phyloP scores from a whole-genome alignment of 2,888 invertebrate genomes.

The Parnassius apollo region DNA sequence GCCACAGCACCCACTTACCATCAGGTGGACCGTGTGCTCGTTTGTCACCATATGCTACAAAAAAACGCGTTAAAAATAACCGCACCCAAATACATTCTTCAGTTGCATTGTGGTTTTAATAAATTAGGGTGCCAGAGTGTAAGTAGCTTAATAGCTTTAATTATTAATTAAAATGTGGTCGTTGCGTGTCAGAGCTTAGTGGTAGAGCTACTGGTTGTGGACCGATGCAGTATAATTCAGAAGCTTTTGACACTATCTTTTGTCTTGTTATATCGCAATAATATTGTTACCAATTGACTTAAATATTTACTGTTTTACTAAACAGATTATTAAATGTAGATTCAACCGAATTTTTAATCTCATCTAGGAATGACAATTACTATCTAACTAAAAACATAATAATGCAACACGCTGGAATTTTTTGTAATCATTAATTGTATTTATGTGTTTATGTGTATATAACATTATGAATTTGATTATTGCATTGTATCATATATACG shows the following conservation, averaged over 20 bases:
- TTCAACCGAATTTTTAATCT: too few relatives aligned
- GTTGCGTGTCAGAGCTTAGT: conserved; percentile 31
- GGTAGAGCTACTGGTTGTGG: conserved; percentile 22
- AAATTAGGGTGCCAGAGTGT: conserved; percentile 46
- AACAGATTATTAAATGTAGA: too few relatives aligned
- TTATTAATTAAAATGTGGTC: conserved; percentile 50
- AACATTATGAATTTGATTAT: too few relatives aligned
- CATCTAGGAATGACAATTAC: too few relatives aligned
- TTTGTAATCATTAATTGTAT: too few relatives aligned
- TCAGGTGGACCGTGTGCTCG: too few relatives aligned
- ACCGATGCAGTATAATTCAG: conserved; percentile 30
- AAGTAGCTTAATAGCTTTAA: conserved; percentile 53
- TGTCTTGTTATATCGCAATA: conserved; percentile 21
- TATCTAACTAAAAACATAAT: too few relatives aligned
- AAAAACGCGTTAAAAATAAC: conserved; percentile 24
- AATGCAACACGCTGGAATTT: too few relatives aligned
- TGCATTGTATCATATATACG: too few relatives aligned
- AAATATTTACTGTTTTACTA: neutral
- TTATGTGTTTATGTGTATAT: too few relatives aligned
- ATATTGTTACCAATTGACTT: conserved; percentile 23
- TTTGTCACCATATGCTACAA: too few relatives aligned
- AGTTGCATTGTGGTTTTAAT: conserved; percentile 52
- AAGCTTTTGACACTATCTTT: conserved; percentile 22
- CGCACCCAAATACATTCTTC: conserved; percentile 45
- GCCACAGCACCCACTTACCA: too few relatives aligned